These are phyloP conservation scores for Hippopotamus amphibius DNA, from an alignment of 2,113 vertebrate species.

Conservation along the genomic window DNA sequence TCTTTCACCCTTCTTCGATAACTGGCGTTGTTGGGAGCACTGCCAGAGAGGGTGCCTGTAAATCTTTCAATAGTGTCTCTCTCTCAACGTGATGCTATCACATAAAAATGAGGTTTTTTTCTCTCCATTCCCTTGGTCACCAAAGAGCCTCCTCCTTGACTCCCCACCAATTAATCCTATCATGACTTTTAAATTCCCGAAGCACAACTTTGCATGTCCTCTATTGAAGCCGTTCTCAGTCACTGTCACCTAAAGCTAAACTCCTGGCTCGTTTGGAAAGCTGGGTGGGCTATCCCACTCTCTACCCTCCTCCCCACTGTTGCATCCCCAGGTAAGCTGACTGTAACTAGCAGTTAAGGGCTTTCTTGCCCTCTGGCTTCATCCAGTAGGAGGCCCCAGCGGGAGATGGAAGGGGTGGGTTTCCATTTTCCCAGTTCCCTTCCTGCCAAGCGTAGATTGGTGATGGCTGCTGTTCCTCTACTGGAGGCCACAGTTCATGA, in stretches of 20 bases:
- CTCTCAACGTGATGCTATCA: not conserved
- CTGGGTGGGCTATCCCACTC: not conserved
- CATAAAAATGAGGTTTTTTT: not conserved
- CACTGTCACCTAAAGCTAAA: not conserved
- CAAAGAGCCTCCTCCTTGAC: not conserved
- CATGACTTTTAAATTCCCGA: not conserved
- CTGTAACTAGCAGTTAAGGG: rapidly evolving
- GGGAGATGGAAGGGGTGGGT: not conserved
- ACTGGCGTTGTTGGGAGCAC: not conserved
- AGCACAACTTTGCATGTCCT: not conserved
- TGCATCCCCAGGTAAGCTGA: not conserved
- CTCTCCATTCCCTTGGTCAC: not conserved
- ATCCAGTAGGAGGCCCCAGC: not conserved
- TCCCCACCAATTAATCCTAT: not conserved
- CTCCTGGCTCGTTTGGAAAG: not conserved
- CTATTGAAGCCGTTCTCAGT: not conserved
- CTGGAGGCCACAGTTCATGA: rapidly evolving
- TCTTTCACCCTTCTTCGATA: not conserved
- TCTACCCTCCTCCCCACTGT: too few species aligned
- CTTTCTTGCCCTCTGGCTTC: not conserved
- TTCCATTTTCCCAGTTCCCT: not conserved
- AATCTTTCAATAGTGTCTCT: not conserved
- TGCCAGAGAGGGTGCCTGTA: not conserved
- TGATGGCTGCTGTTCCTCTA: not conserved
- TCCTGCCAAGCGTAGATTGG: not conserved